phyloP scores from a whole-genome alignment of 2,113 vertebrate species.

The Pituophis catenifer region DNA sequence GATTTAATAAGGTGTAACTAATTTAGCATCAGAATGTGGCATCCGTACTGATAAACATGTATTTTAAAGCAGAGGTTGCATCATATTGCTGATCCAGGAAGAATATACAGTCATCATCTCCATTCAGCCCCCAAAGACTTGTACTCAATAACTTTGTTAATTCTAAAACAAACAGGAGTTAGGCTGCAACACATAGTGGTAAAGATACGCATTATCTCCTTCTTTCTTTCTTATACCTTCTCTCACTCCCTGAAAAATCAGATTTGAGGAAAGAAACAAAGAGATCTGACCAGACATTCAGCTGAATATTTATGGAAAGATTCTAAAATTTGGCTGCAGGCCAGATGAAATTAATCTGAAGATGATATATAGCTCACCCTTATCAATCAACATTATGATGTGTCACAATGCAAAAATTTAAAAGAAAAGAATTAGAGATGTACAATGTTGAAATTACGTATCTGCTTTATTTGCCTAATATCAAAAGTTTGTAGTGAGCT shows the following conservation, averaged over 20 bases:
- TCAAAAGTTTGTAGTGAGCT: neutral
- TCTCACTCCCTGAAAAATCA: neutral
- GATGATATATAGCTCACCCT: neutral
- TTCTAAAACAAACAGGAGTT: neutral
- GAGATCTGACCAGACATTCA: neutral
- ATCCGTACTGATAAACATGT: neutral
- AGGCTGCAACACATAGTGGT: neutral
- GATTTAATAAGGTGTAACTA: neutral
- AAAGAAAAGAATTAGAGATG: neutral
- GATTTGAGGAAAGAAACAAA: neutral
- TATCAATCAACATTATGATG: neutral
- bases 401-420: neutral
- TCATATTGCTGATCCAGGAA: neutral
- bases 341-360: neutral
- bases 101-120: neutral
- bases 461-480: slow-evolving; percentile 18
- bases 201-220: neutral
- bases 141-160: neutral
- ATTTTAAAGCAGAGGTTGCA: neutral
- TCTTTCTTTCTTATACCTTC: neutral
- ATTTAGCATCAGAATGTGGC: neutral
- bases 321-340: neutral
- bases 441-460: neutral
- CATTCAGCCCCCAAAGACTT: neutral
- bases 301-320: neutral